Conservation (phyloP, 1,140 invertebrate species). For the Aculops lycopersici region DNA sequence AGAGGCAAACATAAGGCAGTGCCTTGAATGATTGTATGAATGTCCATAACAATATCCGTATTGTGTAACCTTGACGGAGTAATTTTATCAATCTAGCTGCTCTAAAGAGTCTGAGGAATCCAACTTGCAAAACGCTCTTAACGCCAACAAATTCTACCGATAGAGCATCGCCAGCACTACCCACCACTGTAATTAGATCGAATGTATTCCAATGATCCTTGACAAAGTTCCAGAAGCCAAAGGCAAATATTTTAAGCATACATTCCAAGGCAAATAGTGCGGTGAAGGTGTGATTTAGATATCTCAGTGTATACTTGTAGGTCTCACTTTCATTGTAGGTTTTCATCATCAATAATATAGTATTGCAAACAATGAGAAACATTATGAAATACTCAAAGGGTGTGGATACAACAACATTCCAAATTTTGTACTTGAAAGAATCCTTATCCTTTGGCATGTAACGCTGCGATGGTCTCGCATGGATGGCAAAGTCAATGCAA, state of each 20-base stretch:
- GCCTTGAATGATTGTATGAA: conserved; percentile 97
- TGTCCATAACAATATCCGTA: conserved; percentile 95
- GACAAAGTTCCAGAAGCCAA: conserved; percentile 98
- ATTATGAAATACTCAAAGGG: conserved; percentile 99
- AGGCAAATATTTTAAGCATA: conserved; percentile 83
- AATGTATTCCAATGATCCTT: conserved; percentile 99
- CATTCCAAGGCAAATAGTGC: conserved; percentile 92
- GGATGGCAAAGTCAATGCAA: conserved; percentile 99
- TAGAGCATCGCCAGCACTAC: conserved; percentile 89
- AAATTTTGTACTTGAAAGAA: conserved; percentile 80
- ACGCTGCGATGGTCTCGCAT: conserved; percentile 75
- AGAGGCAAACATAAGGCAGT: conserved; percentile 94
- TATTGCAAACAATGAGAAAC: conserved; percentile 96
- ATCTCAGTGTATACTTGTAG: conserved; percentile 62
- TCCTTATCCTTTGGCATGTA: conserved; percentile 96
- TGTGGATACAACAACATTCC: conserved; percentile 84
- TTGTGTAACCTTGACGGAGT: conserved; percentile 92
- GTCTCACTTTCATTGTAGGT: conserved; percentile 55
- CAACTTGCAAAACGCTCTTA: conserved; percentile 27
- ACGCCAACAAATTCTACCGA: conserved; percentile 79
- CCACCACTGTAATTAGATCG: conserved; percentile 96
- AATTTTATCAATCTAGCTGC: conserved; percentile 95
- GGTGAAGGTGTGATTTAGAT: conserved; percentile 92
- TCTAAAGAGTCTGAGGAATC: conserved; percentile 88
- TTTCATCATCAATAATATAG: conserved; percentile 94